Evolutionary conservation across 2,113 vertebrate species (phyloP), one percentile per base, ranked within the genome.

Genomic region (Erpornis zantholeuca): DNA sequence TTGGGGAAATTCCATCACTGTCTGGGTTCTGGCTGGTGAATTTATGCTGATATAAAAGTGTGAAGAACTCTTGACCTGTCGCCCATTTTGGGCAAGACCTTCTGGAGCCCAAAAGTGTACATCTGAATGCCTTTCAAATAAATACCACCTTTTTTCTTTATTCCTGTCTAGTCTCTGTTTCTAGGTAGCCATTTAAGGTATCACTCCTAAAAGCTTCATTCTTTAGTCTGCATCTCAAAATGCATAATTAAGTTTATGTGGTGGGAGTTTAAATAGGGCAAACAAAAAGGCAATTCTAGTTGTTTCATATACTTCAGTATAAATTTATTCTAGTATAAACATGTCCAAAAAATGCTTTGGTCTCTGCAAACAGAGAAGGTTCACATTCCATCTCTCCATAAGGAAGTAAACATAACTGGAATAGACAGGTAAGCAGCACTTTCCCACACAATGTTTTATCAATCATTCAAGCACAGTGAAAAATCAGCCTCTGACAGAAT

Each of bases 261-360:
- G 88, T 86, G 31, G 49, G 64, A 88, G 49, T 86, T 92, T 71
- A 90, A 93, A 88, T 15, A 86, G 15, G 38, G 68, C 31, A 60
- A 88, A 92, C 47, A 90, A 83, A 87, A 91, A 93, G n/a, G 42
- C 64, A 93, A 66, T 68, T 82, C 61, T 49, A 68, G 40, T 61
- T 86, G 65, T 83, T 90, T 86, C 56, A 54, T 73, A 92, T 56
- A 82, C 36, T 93, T 78, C 52, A 38, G 6, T 78, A 94, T 81
- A 75, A 75, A 78, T 57, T 78, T 92, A 78, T 92, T 92, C 93
- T 45, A 92, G 94, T 95, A 92, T 68, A 96, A 96, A 96, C 96
- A 96, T 80, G 95, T 78, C 86, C 68, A 78, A 91, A 86, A 96
- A 94, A 95, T 86, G 90, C 90, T 90, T 94, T 88, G 75, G 79